Percentiles rank a stretch among this genome's conserved stretches.
These are phyloP conservation scores for Papilio helenus DNA, from an alignment of 1,140 invertebrate species.

Conservation along the genomic window DNA sequence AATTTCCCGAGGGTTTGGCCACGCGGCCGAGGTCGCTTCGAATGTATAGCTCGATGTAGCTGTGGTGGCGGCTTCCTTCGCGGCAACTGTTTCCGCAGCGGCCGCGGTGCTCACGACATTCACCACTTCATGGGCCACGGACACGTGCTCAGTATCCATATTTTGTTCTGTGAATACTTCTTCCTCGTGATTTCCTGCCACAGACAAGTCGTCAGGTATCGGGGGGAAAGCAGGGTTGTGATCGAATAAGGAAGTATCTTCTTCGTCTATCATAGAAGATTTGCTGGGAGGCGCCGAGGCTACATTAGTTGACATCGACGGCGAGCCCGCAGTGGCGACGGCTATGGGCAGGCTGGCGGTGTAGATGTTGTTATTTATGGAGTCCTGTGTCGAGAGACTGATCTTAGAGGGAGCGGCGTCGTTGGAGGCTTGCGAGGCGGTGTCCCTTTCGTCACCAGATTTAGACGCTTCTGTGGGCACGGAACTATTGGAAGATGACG, in stretches of 20 bases:
- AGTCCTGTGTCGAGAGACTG: slow-evolving; percentile 69
- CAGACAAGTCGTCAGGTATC: slow-evolving; percentile 73
- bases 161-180: slow-evolving; percentile 70
- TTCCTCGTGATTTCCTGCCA: slow-evolving; percentile 68
- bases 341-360: slow-evolving; percentile 58
- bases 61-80: not conserved
- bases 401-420: slow-evolving; percentile 66
- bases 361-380: slow-evolving; percentile 60
- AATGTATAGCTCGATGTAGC: not conserved
- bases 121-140: not conserved
- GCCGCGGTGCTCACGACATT: not conserved
- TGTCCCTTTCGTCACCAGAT: slow-evolving; percentile 35
- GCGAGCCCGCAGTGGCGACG: slow-evolving; percentile 56
- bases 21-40: slow-evolving; percentile 24
- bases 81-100: not conserved
- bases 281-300: slow-evolving; percentile 57
- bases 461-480: slow-evolving; percentile 42
- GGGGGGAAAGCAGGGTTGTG: slow-evolving; percentile 78
- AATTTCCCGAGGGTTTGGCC: slow-evolving; percentile 22
- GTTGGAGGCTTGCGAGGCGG: slow-evolving; percentile 46
- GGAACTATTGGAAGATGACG: slow-evolving; percentile 42
- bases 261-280: slow-evolving; percentile 69
- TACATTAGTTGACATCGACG: slow-evolving; percentile 45
- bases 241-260: slow-evolving; percentile 65
- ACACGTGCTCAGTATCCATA: slow-evolving; percentile 30